Conservation (phyloP, 2,797 vertebrate species). For the Paedocypris micromegethes region DNA sequence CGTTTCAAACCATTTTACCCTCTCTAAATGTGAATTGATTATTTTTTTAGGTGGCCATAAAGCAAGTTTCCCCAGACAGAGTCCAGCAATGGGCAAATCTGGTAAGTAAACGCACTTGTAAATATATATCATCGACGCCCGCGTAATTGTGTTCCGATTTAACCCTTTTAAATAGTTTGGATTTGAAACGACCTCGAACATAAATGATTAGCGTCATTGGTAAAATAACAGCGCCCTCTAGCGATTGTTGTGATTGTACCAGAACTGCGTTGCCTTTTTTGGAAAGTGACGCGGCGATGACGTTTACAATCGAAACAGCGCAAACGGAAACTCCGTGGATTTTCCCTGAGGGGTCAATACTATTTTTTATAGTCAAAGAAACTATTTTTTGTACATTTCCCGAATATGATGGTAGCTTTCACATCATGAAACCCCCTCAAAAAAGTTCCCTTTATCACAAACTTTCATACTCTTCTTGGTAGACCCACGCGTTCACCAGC, state of each 20-base stretch:
- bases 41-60: slow-evolving; percentile 74
- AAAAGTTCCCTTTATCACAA: too few relatives aligned
- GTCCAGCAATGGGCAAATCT: slow-evolving; percentile 72
- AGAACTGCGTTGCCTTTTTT: not conserved
- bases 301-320: slow-evolving; percentile 27
- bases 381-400: too few relatives aligned
- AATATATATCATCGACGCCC: not conserved
- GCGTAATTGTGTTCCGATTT: not conserved
- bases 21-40: not conserved
- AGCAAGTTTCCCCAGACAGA: slow-evolving; percentile 69
- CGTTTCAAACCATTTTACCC: too few relatives aligned
- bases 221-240: slow-evolving; percentile 34
- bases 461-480: too few relatives aligned
- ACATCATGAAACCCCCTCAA: too few relatives aligned
- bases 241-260: slow-evolving; percentile 17
- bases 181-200: not conserved
- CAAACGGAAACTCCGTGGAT: slow-evolving; percentile 10
- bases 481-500: too few relatives aligned
- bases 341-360: slow-evolving; percentile 24
- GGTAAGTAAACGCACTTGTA: slow-evolving; percentile 63
- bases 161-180: not conserved
- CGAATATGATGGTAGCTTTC: too few relatives aligned
- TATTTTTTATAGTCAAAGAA: not conserved
- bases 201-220: not conserved
- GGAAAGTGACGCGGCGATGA: slow-evolving; percentile 42